phyloP scores from a whole-genome alignment of 1,140 invertebrate genomes.

The Drosophila baimaii region DNA sequence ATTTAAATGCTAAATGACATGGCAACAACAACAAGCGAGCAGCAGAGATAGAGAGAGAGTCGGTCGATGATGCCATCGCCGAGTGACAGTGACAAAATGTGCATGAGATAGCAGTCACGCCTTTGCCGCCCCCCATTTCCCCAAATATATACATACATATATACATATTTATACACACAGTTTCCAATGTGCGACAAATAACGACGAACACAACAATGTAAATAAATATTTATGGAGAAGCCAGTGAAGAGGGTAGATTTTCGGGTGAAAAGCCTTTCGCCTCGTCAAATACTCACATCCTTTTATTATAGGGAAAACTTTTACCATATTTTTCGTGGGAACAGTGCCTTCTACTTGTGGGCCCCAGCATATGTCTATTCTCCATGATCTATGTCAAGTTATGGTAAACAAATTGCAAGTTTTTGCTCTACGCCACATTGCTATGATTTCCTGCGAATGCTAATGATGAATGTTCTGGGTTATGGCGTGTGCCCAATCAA shows the following conservation, averaged over 20 bases:
- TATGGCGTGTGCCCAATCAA: constrained; percentile 40
- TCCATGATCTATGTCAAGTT: constrained; percentile 51
- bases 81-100: constrained; percentile 57
- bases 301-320: constrained; percentile 10
- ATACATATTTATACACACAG: background rate
- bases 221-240: constrained; percentile 64
- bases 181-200: constrained; percentile 40
- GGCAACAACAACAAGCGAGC: constrained; percentile 38
- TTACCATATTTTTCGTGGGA: constrained; percentile 14
- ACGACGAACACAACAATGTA: constrained; percentile 52
- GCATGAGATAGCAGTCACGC: constrained; percentile 57
- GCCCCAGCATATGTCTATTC: constrained; percentile 38
- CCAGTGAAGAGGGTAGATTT: constrained; percentile 31
- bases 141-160: background rate
- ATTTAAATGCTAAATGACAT: constrained; percentile 73
- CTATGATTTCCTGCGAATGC: constrained; percentile 36
- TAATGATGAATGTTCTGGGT: constrained; percentile 38
- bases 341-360: constrained; percentile 3
- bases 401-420: constrained; percentile 51
- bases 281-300: constrained; percentile 12
- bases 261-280: constrained; percentile 19
- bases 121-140: constrained; percentile 6
- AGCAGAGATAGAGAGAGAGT: background rate
- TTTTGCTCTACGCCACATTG: constrained; percentile 22
- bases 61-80: constrained; percentile 41